Base-by-base conservation (phyloP, 2,888 invertebrate genomes). In the Ptychoptera contaminata region DNA sequence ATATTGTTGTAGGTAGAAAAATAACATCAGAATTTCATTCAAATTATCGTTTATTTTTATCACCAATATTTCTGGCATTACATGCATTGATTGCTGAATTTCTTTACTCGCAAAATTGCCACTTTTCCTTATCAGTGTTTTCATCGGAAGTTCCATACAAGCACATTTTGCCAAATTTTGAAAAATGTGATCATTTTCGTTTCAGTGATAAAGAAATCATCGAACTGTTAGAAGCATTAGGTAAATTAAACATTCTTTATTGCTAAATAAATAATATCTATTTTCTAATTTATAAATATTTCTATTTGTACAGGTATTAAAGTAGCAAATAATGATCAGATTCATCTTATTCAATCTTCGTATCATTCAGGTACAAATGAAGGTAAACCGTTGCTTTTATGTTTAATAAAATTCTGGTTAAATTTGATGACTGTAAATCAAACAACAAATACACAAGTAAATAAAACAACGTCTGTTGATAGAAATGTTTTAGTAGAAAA, bases 61-160 rank as follows among this genome's bases (percentile, higher is more conserved):
- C 58, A 1, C 62, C 65, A 2, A 37, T 64, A 37, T 48, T 56
- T 6, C 45, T 61, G 46, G 58, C 56, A 0, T 42, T 65, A 37
- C 60, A 64, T 47, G 62, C 62, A 2, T 52, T 65, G n/a, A 60
- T 64, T 1, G 62, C 63, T 1, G 65, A 65, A 47, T 65, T 64
- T 44, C 55, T 66, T 3, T 61, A 62, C 45, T 56, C 56, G 7
- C 59, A 65, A 47, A 61, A 63, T 46, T 64, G 61, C 40, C 65
- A 63, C 44, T 64, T 60, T 36, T 54, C 63, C 8, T 50, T 65
- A 8, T 65, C 65, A 2, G 63, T 64, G 9, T 64, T 60, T 52
- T 59, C 60, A 47, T 60, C 60, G 2, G 65, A 66, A 52, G 56
- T 59, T 23, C 62, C 62, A 3, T 59, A 57, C 45, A 58, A 59